Base-by-base conservation (phyloP, 2,888 invertebrate genomes). In the Xylophagus ater region DNA sequence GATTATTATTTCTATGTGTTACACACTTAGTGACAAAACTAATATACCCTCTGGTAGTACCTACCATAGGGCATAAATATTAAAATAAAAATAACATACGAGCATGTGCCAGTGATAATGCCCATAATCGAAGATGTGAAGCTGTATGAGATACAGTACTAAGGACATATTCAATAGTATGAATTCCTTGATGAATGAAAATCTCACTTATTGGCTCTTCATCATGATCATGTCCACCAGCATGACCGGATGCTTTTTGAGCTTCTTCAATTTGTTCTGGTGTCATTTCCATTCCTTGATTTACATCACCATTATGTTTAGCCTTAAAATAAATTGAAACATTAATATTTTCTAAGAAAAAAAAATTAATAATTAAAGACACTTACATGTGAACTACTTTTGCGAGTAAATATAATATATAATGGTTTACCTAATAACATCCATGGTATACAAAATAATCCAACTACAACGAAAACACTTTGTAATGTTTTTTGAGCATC, bases 121-220 rank as follows among this genome's bases (percentile, higher is more conserved):
- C 96, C 96, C 96, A 96, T 47, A 97, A 71, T 54, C 96, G 86
- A 30, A 96, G 74, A 61, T 96, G 97, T 0, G 93, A 94, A 2
- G 96, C 96, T 0, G 96, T 96, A 59, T 97, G 93, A 0, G 94
- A 94, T 49, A 97, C 82, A 43, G 93, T 93, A 54, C 93, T 92
- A 46, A 96, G 74, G 47, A 92, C 89, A 57, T 89, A 97, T 68
- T 96, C 96, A 45, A 96, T 93, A 2, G 96, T 96, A 65, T 96
- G 94, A 53, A 96, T 96, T 13, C 79, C 82, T 59, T 94, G 93
- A 61, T 90, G 83, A 53, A 96, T 92, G 72, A 89, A 83, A 50
- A 92, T 67, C 58, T 94, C 94, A 47, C 83, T 76, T 66, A 89
- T 80, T 3, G 81, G 72, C 50, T 79, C 85, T 0, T 76, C 73